Percentiles rank a stretch among this genome's conserved stretches.
phyloP scores from a whole-genome alignment of 1,140 invertebrate species.

The Pachypsylla venusta region DNA sequence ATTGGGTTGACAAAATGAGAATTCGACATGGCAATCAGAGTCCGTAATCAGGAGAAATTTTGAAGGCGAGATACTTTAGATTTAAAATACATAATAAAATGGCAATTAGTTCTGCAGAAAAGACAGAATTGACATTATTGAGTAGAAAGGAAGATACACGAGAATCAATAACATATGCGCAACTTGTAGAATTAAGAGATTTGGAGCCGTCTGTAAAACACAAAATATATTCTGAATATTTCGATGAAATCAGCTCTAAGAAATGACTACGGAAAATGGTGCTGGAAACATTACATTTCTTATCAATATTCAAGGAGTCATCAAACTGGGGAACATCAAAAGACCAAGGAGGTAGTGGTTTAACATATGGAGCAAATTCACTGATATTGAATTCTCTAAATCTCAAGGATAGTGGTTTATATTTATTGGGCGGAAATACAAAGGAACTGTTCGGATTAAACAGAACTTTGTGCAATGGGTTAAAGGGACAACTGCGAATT shows the following conservation, averaged over 20 bases:
- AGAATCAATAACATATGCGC: neutral
- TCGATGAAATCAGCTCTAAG: neutral
- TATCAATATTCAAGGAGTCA: neutral
- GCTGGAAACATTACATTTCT: neutral
- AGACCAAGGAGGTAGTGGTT: neutral
- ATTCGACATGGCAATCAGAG: too few species aligned
- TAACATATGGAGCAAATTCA: neutral
- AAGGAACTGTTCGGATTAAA: neutral
- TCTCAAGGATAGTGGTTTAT: neutral
- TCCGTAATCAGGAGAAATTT: neutral
- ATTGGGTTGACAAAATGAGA: too few species aligned
- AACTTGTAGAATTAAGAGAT: neutral
- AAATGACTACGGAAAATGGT: neutral
- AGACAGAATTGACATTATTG: neutral
- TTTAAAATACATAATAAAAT: neutral
- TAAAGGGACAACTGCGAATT: neutral
- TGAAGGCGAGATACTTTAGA: neutral
- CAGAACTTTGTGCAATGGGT: neutral
- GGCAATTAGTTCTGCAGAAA: neutral
- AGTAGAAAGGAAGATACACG: neutral
- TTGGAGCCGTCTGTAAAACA: neutral
- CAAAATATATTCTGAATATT: neutral
- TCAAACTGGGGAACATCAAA: neutral
- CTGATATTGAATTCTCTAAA: neutral
- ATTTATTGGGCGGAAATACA: neutral